A percentile compares a stretch with the other conserved stretches of the same genome.
These are phyloP conservation scores for Oscheius sp. DNA, from an alignment of 2,888 invertebrate species.

Conservation along the genomic window DNA sequence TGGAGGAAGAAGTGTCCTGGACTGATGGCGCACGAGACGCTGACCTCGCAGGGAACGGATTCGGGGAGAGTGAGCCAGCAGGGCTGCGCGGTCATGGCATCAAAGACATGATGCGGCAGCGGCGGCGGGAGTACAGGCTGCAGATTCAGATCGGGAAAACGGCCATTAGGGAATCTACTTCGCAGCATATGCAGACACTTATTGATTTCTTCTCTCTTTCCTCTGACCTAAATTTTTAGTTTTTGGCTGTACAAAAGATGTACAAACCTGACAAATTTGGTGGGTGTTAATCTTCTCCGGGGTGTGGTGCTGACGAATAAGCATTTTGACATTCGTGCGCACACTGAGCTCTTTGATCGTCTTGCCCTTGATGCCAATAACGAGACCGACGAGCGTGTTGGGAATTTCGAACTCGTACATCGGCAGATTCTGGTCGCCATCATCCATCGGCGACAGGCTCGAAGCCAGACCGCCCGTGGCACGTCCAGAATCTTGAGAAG, in stretches of 20 bases:
- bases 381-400: slow-evolving; percentile 72
- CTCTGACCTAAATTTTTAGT: slow-evolving; percentile 55
- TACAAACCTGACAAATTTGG: slow-evolving; percentile 69
- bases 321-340: slow-evolving; percentile 69
- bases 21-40: slow-evolving; percentile 86
- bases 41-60: slow-evolving; percentile 91
- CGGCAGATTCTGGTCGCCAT: slow-evolving; percentile 54
- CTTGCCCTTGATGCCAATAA: slow-evolving; percentile 73
- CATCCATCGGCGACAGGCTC: slow-evolving; percentile 58
- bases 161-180: slow-evolving; percentile 69
- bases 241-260: not conserved
- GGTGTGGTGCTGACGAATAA: slow-evolving; percentile 70
- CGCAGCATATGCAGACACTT: slow-evolving; percentile 69
- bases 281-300: slow-evolving; percentile 67
- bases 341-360: slow-evolving; percentile 72
- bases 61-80: slow-evolving; percentile 84
- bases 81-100: slow-evolving; percentile 59
- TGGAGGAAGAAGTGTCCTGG: slow-evolving; percentile 93
- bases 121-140: slow-evolving; percentile 72
- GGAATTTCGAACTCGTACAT: slow-evolving; percentile 74
- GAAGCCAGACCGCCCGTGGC: slow-evolving; percentile 69
- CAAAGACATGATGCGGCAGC: slow-evolving; percentile 53
- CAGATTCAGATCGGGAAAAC: slow-evolving; percentile 73
- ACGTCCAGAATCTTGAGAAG: slow-evolving; percentile 70
- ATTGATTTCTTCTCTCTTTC: slow-evolving; percentile 72